Evolutionary conservation across 2,888 invertebrate species (phyloP).

Genomic region (Ectemnius continuus): DNA sequence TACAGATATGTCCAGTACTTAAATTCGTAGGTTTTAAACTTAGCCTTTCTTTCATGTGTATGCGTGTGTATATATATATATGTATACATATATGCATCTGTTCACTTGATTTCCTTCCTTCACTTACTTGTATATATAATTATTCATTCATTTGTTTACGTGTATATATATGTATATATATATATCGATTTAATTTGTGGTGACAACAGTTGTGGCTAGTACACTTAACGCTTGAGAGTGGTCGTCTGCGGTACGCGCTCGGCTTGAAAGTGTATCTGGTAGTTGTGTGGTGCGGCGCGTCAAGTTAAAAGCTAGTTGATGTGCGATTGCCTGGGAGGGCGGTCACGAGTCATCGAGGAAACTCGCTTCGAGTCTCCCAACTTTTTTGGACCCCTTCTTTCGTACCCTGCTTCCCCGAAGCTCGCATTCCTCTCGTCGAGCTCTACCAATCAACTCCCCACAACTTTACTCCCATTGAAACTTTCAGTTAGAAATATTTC

Average conservation of each 20-base stretch:
- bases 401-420: no score
- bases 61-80: slow-evolving; percentile 51
- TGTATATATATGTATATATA: slow-evolving; percentile 44
- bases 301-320: no score
- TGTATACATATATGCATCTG: no score
- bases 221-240: slow-evolving; percentile 56
- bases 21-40: slow-evolving; percentile 63
- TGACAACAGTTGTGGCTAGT: slow-evolving; percentile 74
- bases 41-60: slow-evolving; percentile 60
- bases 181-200: slow-evolving; percentile 54
- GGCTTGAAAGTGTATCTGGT: slow-evolving; percentile 61
- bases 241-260: slow-evolving; percentile 36
- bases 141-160: no score
- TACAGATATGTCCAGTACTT: slow-evolving; percentile 74
- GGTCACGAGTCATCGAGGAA: not conserved
- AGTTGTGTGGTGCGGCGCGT: slow-evolving; percentile 65
- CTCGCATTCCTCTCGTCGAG: no score
- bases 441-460: no score
- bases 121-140: slow-evolving; percentile 20
- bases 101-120: slow-evolving; percentile 24
- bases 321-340: slow-evolving; percentile 13
- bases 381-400: no score
- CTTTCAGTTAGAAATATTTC: no score
- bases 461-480: no score
- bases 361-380: no score